These are phyloP conservation scores for Apodemus sylvaticus DNA, from an alignment of 2,113 vertebrate genomes.

Conservation along the genomic window DNA sequence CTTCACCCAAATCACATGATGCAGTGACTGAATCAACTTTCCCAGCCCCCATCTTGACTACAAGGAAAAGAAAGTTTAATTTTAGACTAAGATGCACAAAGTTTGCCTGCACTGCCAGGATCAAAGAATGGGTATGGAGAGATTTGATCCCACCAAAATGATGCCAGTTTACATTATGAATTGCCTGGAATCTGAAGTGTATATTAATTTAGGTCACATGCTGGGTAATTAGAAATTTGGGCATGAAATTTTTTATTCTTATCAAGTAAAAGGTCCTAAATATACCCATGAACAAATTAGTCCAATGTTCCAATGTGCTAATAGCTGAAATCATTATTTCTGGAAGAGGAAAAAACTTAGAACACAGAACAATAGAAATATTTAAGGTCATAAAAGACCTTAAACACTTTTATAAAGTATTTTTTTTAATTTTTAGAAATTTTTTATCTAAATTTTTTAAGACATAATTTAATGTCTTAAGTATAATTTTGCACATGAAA, in stretches of 20 bases:
- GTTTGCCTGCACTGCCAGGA: neutral
- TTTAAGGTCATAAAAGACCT: conserved; percentile 12
- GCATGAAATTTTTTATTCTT: neutral
- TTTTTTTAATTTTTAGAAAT: neutral
- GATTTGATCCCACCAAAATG: neutral
- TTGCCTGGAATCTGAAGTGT: neutral
- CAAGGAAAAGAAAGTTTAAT: neutral
- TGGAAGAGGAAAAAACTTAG: neutral
- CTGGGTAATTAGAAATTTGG: conserved; percentile 12
- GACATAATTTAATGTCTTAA: neutral
- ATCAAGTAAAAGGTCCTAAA: conserved; percentile 18
- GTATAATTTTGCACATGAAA: conserved; percentile 34
- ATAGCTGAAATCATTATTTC: neutral
- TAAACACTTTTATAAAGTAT: neutral
- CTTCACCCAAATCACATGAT: neutral
- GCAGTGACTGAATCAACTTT: neutral
- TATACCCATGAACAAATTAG: neutral
- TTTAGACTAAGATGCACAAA: neutral
- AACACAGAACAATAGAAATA: neutral
- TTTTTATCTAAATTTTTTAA: neutral
- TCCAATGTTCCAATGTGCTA: neutral
- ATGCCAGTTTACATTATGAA: neutral
- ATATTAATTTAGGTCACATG: neutral
- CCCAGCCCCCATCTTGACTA: neutral
- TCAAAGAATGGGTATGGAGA: neutral